Evolutionary conservation across 2,888 invertebrate genomes (phyloP), one percentile per base, ranked within the genome.

Genomic region (Heteromyza rotundicornis): DNA sequence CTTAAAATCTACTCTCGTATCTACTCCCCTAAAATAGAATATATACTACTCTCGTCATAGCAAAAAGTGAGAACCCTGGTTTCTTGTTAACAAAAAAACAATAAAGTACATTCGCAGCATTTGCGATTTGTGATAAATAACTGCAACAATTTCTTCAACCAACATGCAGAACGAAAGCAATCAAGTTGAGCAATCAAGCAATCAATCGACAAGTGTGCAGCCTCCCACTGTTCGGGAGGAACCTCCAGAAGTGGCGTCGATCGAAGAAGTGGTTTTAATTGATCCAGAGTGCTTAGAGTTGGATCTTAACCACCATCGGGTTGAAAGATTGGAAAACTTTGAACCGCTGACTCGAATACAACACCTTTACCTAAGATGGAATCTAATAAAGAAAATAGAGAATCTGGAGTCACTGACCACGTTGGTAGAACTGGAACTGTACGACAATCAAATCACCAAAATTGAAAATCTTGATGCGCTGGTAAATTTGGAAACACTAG

Each of bases 401-500:
- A 96, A 96, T 75, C 82, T 98, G 24, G 83, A 88, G 54, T 89
- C 89, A 1, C 84, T 98, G 19, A 87, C 86, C 1, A 92, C 91
- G 0, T 85, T 99, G 12, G 87, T 87, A 17, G 96, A 98, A 78
- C 84, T 99, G 52, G 98, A 99, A 78, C 84, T 99, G 2, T 97
- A 98, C 82, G 99, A 99, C 82, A 99, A 99, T 85, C 97, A 98
- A 85, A 91, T 99, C 56, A 90, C 90, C 1, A 88, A 89, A 69
- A 94, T 99, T 70, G 96, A 96, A 82, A 96, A 96, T 81, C 85
- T 99, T 60, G 92, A 94, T 59, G 82, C 86, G 12, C 87, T 99
- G 12, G 89, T 92, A 1, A 96, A 97, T 84, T 85, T 99, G 52
- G 90, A 95, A 79, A 87, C 92, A 64, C 85, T 99, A 66, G 99